Evolutionary conservation across 2,113 vertebrate genomes (phyloP), one percentile per base, ranked within the genome.

Genomic region (Gymnogyps californianus): DNA sequence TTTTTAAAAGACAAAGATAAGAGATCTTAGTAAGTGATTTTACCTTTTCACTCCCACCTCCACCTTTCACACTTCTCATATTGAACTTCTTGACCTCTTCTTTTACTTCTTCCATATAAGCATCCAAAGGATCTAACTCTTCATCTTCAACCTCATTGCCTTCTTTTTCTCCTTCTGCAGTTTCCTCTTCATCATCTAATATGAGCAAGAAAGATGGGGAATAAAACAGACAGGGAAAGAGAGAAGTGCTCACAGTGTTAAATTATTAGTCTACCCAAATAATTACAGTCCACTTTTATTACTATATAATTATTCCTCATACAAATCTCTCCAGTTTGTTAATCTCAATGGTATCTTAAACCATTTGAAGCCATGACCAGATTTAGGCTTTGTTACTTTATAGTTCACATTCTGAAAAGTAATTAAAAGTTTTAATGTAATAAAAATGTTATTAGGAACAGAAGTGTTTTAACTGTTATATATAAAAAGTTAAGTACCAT

Each of bases 31-130:
- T 15, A 58, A 12, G 9, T 26, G 42, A n/a, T 62, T 97, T 89
- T 96, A 99, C 99, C 99, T 99, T 99, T 96, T 99, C 99, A 61
- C 99, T 99, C 70, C 98, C 98, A 40, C 98, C 98, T 94, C 98
- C 98, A 95, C 99, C 99, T 97, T 98, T 99, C 93, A 99, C 98
- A 85, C 98, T 99, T 87, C 99, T 99, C 98, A 99, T 99, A 97
- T 99, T 99, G 96, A 99, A 99, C 95, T 99, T 99, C 97, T 99
- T 99, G 69, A 99, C 99, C 95, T 99, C 99, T 96, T 99, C 99
- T 93, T 99, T 99, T 57, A 99, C 99, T 98, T 99, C 99, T 97
- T 99, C 99, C 99, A 99, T 99, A 89, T 99, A 99, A 38, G 99
- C 99, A 90, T 99, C 99, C 90, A 99, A 96, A 44, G 99, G 99